Evolutionary conservation across 2,888 invertebrate species (phyloP).

Genomic region (Axea sp.): DNA sequence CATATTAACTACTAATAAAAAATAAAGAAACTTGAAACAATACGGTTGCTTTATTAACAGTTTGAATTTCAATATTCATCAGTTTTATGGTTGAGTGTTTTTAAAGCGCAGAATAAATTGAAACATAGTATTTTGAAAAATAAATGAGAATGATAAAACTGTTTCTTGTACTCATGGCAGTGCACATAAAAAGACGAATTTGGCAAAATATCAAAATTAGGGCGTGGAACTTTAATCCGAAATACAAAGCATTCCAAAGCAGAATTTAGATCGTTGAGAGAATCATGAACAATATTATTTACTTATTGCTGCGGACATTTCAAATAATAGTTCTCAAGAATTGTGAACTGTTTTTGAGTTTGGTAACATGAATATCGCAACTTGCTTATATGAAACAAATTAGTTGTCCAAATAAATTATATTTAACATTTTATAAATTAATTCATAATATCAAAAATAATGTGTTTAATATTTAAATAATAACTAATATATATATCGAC

Average conservation of each 20-base stretch:
- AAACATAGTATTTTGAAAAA: conserved; percentile 24
- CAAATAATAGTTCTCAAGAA: conserved; percentile 1
- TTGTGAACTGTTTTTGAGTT: conserved; percentile 9
- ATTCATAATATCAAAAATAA: no score
- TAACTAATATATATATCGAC: no score
- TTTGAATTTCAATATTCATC: no score
- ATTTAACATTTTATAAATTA: no score
- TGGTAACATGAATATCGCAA: no score
- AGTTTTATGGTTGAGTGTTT: no score
- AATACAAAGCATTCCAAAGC: conserved; percentile 27
- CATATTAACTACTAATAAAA: no score
- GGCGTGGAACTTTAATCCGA: conserved; percentile 27
- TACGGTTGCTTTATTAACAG: no score
- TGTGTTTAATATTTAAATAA: no score
- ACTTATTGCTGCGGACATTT: conserved; percentile 36
- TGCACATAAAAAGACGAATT: conserved; percentile 14
- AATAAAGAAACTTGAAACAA: no score
- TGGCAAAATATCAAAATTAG: conserved; percentile 46
- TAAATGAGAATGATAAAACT: conserved; percentile 44
- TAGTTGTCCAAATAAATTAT: no score
- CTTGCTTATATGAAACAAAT: no score
- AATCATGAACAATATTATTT: conserved; percentile 29
- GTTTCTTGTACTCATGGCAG: conserved; percentile 15
- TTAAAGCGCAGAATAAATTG: conserved; percentile 3
- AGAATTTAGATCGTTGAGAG: conserved; percentile 9